Evolutionary conservation across 2,797 vertebrate genomes (phyloP), one percentile per base, ranked within the genome.

Genomic region (Lepidocolaptes lacrymiger): DNA sequence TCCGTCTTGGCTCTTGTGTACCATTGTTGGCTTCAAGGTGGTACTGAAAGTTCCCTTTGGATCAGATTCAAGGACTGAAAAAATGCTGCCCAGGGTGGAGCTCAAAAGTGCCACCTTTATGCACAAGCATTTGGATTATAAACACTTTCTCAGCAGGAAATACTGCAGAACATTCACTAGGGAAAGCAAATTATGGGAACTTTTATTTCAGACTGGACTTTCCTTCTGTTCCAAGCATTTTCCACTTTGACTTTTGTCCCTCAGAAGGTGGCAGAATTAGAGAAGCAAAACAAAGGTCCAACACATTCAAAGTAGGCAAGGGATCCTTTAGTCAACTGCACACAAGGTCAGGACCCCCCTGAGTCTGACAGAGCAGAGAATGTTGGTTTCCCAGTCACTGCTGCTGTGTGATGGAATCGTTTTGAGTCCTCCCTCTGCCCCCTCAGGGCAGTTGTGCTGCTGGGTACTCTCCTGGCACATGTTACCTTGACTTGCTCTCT

Each of bases 1-100:
- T 81, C 43, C 32, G 24, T 73, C 61, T 95, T 97, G 88, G 91
- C 69, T 24, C 43, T 91, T 0, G 0, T 63, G 59, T 93, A 28
- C 90, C 66, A 87, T 92, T 96, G 95, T 94, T 94, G 92, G 73
- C 74, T 95, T 76, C 88, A 90, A 95, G 88, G 85, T 97, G 95
- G 96, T 95, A 87, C 94, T 93, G 43, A 94, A 95, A 92, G 88
- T 94, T 93, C 81, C 36, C 71, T 85, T 86, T 95, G 93, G 95
- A 85, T 67, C 43, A 51, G 68, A 68, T 67, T 91, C 93, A 95
- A 90, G 85, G 49, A 19, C 73, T 92, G 37, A 77, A 84, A 96
- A 91, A 92, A 10, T 52, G 28, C 52, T 95, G 78, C 87, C 89
- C 76, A 85, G 86, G 74, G 86, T 95, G 96, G 95, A 95, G 85